A percentile compares a stretch with the other conserved stretches of the same genome.
These are phyloP conservation scores for Malaclemys terrapin DNA, from an alignment of 2,113 vertebrate species.

Conservation along the genomic window DNA sequence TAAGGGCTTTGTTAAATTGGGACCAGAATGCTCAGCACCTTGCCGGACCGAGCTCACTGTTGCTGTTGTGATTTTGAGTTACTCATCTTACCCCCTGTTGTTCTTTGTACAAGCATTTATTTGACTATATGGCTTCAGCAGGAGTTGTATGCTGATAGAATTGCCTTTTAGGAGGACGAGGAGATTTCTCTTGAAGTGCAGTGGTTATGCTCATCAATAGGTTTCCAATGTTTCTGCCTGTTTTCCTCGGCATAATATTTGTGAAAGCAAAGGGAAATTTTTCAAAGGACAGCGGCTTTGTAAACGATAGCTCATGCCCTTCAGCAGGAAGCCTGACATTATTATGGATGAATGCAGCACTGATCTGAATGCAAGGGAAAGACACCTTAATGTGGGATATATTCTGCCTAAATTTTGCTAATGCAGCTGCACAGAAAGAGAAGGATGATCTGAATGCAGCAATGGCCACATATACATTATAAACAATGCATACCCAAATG, in stretches of 20 bases:
- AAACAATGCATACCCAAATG: not conserved
- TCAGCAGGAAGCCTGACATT: slow-evolving; percentile 21
- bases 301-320: not conserved
- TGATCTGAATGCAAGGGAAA: slow-evolving; percentile 1
- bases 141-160: not conserved
- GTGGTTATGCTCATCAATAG: not conserved
- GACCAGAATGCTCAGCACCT: slow-evolving; percentile 34
- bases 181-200: not conserved
- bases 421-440: not conserved
- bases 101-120: slow-evolving; percentile 23
- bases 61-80: slow-evolving; percentile 51
- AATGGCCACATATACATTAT: not conserved
- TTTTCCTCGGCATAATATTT: not conserved
- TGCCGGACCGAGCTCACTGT: slow-evolving; percentile 36
- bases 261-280: not conserved
- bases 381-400: not conserved
- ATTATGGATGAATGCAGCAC: not conserved
- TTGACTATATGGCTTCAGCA: slow-evolving; percentile 46
- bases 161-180: slow-evolving; percentile 38
- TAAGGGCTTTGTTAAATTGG: slow-evolving; percentile 51
- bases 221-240: not conserved
- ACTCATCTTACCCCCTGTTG: slow-evolving; percentile 12
- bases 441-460: not conserved
- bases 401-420: not conserved
- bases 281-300: not conserved